A percentile compares a stretch with the other conserved stretches of the same genome.
Evolutionary conservation across 1,140 invertebrate genomes (phyloP).

Genomic region (Sinella curviseta): DNA sequence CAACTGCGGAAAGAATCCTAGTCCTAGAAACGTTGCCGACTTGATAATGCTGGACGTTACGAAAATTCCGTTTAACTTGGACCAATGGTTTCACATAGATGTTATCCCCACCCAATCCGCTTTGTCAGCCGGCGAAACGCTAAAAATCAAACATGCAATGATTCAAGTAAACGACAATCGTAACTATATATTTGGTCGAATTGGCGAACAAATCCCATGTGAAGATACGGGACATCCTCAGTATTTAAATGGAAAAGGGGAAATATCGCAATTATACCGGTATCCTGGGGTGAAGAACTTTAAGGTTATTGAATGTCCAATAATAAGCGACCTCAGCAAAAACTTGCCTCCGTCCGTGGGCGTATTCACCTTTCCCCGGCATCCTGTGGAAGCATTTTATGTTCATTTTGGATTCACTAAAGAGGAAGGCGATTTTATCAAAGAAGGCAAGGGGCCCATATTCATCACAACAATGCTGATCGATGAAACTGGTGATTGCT

Average conservation of each 20-base stretch:
- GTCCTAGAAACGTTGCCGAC: not conserved
- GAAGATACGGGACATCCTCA: not conserved
- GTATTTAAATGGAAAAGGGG: too few species aligned
- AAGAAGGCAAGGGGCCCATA: not conserved
- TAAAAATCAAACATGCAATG: not conserved
- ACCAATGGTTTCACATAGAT: not conserved
- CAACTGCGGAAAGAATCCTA: not conserved
- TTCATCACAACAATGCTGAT: not conserved
- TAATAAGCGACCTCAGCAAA: not conserved
- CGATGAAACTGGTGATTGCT: not conserved
- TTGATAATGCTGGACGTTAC: not conserved
- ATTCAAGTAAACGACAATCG: not conserved
- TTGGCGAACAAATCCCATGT: not conserved
- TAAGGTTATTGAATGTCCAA: not conserved
- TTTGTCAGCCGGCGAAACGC: not conserved
- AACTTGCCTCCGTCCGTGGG: not conserved
- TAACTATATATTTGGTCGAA: not conserved
- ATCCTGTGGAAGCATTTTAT: not conserved
- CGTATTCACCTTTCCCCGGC: not conserved
- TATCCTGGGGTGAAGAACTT: not conserved
- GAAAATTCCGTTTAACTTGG: not conserved
- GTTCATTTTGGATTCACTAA: not conserved
- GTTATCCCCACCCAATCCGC: not conserved
- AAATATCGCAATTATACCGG: not conserved
- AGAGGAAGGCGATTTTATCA: not conserved